Percentiles rank a stretch among this genome's conserved stretches.
Conservation (phyloP, 2,888 invertebrate species). For the Rhamnusium bicolor region DNA sequence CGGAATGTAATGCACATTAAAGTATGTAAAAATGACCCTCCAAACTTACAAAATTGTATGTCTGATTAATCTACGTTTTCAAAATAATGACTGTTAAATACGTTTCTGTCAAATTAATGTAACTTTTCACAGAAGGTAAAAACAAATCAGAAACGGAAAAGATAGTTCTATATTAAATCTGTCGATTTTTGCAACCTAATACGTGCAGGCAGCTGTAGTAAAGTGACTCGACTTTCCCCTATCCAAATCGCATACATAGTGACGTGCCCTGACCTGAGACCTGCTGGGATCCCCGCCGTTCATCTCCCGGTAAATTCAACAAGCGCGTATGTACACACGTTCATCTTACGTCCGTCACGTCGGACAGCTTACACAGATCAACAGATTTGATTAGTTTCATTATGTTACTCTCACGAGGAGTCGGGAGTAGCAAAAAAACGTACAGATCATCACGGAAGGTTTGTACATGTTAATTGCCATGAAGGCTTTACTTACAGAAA, state of each 20-base stretch:
- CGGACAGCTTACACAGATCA: slow-evolving; percentile 54
- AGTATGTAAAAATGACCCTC: too few relatives aligned
- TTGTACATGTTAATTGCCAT: slow-evolving; percentile 22
- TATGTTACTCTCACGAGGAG: slow-evolving; percentile 54
- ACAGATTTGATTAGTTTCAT: slow-evolving; percentile 56
- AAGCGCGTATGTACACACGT: slow-evolving; percentile 54
- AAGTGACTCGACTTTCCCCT: slow-evolving; percentile 22
- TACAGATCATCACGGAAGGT: slow-evolving; percentile 18
- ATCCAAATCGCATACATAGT: slow-evolving; percentile 40
- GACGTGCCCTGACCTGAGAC: slow-evolving; percentile 60
- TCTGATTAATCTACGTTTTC: too few relatives aligned
- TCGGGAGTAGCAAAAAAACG: neutral
- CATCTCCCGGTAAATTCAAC: slow-evolving; percentile 51
- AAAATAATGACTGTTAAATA: too few relatives aligned
- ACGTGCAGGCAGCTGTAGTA: neutral
- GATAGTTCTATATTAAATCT: neutral
- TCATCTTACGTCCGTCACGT: slow-evolving; percentile 55
- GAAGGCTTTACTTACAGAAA: neutral
- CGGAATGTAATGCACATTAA: too few relatives aligned
- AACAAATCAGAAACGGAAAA: neutral
- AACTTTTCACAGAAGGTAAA: neutral
- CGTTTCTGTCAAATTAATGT: neutral
- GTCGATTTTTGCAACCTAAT: neutral
- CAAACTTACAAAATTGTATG: too few relatives aligned
- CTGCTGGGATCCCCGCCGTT: slow-evolving; percentile 56